phyloP scores from a whole-genome alignment of 2,113 vertebrate genomes.

The Neolamprologus brichardi region DNA sequence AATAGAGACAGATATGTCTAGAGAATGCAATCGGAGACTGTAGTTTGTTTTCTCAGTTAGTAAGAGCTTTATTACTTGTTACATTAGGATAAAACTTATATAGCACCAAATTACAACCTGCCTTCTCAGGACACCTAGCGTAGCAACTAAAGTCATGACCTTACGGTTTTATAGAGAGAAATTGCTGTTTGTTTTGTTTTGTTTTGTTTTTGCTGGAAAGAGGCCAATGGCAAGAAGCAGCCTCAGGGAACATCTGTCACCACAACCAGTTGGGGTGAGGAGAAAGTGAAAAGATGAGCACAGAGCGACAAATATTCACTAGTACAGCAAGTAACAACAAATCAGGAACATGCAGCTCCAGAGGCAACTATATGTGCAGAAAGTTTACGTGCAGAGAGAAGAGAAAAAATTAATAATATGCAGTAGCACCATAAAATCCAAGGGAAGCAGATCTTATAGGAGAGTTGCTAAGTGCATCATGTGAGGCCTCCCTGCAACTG shows the following conservation, averaged over 20 bases:
- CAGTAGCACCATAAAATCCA: not conserved
- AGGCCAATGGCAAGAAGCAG: not conserved
- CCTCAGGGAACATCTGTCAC: not conserved
- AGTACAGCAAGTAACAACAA: not conserved
- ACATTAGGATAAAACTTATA: not conserved
- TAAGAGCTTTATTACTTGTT: not conserved
- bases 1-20: not conserved
- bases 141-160: not conserved
- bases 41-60: not conserved
- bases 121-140: not conserved
- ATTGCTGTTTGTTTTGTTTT: not conserved
- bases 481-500: not conserved
- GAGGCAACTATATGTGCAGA: not conserved
- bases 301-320: not conserved
- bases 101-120: not conserved
- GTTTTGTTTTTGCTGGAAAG: not conserved
- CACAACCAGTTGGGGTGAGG: not conserved
- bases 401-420: not conserved
- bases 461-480: not conserved
- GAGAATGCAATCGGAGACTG: not conserved
- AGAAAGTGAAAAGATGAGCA: not conserved
- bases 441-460: not conserved
- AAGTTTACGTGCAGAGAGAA: not conserved
- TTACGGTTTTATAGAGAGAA: not conserved
- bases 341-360: not conserved